Percentiles rank a stretch among this genome's conserved stretches.
phyloP scores from a whole-genome alignment of 2,888 invertebrate species.

The Drymonia ruficornis region DNA sequence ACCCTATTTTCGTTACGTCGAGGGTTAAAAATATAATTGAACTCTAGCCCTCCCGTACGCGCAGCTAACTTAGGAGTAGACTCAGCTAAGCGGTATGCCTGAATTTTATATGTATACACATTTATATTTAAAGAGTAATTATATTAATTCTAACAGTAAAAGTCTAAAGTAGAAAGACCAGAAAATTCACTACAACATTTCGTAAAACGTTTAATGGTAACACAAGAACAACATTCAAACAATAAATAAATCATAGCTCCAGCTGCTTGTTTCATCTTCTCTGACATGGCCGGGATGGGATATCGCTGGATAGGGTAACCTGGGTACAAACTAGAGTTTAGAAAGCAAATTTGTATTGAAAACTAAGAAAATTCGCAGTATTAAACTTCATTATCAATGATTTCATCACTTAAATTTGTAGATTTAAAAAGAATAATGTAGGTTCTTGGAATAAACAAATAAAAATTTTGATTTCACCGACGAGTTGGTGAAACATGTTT shows the following conservation, averaged over 20 bases:
- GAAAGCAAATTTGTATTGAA: conserved; percentile 49
- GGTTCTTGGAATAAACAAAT: not conserved
- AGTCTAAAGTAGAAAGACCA: conserved; percentile 1
- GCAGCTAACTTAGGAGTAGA: not conserved
- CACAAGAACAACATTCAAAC: conserved; percentile 4
- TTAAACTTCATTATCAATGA: not conserved
- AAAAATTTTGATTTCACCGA: not conserved
- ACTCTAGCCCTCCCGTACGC: not conserved
- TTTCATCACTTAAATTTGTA: no score
- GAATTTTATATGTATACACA: not conserved
- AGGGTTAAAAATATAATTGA: no score
- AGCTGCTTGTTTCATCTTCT: conserved; percentile 82
- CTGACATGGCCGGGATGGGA: conserved; percentile 80
- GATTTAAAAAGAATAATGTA: not conserved
- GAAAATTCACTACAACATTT: not conserved
- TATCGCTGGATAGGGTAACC: conserved; percentile 78
- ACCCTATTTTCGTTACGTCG: no score
- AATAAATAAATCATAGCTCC: conserved; percentile 58
- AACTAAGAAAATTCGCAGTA: conserved; percentile 63
- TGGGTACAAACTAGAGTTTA: conserved; percentile 71
- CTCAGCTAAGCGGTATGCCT: not conserved
- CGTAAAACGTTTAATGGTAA: not conserved
- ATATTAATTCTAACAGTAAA: conserved; percentile 10
- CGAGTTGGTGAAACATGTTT: conserved; percentile 18
- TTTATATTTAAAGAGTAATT: not conserved